Conservation (phyloP, 2,113 vertebrate species). For the Eublepharis macularius region DNA sequence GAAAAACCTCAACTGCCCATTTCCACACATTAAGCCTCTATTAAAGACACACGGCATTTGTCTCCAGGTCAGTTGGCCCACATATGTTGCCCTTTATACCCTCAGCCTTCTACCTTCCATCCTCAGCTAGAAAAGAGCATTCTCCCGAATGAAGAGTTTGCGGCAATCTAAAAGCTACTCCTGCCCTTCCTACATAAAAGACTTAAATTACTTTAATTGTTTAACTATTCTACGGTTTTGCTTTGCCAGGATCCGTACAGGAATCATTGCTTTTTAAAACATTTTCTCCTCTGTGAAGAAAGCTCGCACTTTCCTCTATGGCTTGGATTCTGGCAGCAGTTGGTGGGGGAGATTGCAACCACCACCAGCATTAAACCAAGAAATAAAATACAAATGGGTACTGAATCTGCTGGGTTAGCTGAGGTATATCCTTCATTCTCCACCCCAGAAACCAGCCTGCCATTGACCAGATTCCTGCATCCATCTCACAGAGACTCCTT, state of each 20-base stretch:
- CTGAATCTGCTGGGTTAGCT: background rate
- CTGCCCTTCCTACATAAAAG: background rate
- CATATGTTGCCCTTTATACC: too few species aligned
- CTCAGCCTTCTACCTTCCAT: accelerated
- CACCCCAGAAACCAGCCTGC: background rate
- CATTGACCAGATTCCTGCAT: background rate
- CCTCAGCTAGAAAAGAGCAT: background rate
- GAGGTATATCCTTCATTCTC: background rate
- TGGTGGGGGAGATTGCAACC: background rate
- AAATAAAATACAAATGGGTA: background rate
- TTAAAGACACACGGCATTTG: too few species aligned
- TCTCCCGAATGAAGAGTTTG: background rate
- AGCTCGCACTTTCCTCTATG: background rate
- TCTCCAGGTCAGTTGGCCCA: too few species aligned
- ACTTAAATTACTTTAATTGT: background rate
- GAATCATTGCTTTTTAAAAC: background rate
- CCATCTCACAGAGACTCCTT: background rate
- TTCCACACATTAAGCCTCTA: too few species aligned
- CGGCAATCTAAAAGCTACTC: background rate
- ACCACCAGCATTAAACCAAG: accelerated
- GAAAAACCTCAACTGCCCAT: too few species aligned
- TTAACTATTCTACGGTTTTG: background rate
- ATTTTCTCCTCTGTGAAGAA: background rate
- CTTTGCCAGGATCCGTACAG: background rate
- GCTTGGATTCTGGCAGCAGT: background rate